Percentiles rank a stretch among this genome's conserved stretches.
Conservation (phyloP, 2,113 vertebrate species). For the Nibea albiflora region DNA sequence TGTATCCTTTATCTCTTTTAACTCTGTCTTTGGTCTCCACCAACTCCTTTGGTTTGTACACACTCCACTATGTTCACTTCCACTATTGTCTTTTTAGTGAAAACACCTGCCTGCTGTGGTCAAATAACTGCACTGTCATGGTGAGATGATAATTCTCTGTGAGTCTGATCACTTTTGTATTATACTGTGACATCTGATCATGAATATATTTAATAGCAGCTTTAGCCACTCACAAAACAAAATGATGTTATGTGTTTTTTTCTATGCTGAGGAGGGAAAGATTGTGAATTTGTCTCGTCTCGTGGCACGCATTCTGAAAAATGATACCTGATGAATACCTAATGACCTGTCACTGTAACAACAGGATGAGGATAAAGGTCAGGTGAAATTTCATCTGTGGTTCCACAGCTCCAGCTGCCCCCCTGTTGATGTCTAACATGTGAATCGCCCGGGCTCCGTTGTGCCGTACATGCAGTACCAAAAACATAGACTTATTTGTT, state of each 20-base stretch:
- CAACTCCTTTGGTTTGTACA: not conserved
- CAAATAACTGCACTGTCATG: not conserved
- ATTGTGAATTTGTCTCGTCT: too few species aligned
- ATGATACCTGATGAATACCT: not conserved
- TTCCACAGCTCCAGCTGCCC: constrained; percentile 1
- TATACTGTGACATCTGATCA: too few species aligned
- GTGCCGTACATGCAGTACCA: constrained; percentile 12
- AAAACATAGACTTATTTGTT: constrained; percentile 65
- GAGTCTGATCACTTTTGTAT: too few species aligned
- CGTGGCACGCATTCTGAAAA: not conserved
- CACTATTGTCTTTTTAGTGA: not conserved
- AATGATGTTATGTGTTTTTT: too few species aligned
- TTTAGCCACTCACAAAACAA: too few species aligned
- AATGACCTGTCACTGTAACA: not conserved
- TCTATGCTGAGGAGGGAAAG: too few species aligned
- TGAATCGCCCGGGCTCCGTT: constrained; percentile 20
- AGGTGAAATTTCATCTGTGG: constrained; percentile 37
- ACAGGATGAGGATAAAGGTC: constrained; percentile 40
- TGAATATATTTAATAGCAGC: too few species aligned
- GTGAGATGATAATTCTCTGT: too few species aligned
- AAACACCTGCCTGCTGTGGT: not conserved
- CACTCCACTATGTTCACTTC: not conserved
- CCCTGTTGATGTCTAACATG: constrained; percentile 45
- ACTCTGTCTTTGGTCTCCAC: constrained; percentile 1
- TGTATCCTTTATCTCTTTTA: not conserved